phyloP scores from a whole-genome alignment of 1,140 invertebrate species.

The Pseudomyrmex flavicornis region DNA sequence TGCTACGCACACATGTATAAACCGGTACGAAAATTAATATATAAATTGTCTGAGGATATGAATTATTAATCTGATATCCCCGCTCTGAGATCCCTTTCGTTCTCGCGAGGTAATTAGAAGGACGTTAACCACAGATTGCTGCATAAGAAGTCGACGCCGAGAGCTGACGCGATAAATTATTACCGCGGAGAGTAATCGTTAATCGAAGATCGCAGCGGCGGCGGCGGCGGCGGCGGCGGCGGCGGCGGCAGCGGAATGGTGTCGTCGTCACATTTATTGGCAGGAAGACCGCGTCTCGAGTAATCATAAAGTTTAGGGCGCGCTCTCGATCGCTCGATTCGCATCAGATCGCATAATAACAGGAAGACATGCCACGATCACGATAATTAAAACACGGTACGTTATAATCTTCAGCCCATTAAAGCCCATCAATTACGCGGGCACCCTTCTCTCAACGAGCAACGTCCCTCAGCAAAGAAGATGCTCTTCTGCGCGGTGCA shows the following conservation, averaged over 20 bases:
- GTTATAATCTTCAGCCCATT: slow-evolving; percentile 75
- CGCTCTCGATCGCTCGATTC: slow-evolving; percentile 44
- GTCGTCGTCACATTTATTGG: slow-evolving; percentile 56
- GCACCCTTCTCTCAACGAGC: slow-evolving; percentile 44
- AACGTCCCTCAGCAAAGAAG: slow-evolving; percentile 20
- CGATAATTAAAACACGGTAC: slow-evolving; percentile 74
- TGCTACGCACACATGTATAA: neutral
- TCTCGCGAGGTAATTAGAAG: slow-evolving; percentile 26
- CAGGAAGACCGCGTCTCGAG: slow-evolving; percentile 20
- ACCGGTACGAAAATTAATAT: neutral
- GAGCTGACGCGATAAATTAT: slow-evolving; percentile 37
- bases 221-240: no score
- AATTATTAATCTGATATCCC: slow-evolving; percentile 34
- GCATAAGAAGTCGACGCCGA: slow-evolving; percentile 13
- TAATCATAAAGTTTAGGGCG: slow-evolving; percentile 61
- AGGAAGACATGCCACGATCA: slow-evolving; percentile 62
- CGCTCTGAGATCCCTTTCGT: neutral
- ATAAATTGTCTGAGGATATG: neutral
- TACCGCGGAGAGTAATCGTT: slow-evolving; percentile 42
- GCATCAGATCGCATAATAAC: slow-evolving; percentile 66
- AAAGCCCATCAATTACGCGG: slow-evolving; percentile 74
- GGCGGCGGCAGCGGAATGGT: slow-evolving; percentile 30
- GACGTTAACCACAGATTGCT: slow-evolving; percentile 21
- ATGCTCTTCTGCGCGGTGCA: slow-evolving; percentile 45
- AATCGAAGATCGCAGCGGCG: slow-evolving; percentile 33